Base-by-base conservation (phyloP, 2,797 vertebrate genomes). In the Aplochiton taeniatus region DNA sequence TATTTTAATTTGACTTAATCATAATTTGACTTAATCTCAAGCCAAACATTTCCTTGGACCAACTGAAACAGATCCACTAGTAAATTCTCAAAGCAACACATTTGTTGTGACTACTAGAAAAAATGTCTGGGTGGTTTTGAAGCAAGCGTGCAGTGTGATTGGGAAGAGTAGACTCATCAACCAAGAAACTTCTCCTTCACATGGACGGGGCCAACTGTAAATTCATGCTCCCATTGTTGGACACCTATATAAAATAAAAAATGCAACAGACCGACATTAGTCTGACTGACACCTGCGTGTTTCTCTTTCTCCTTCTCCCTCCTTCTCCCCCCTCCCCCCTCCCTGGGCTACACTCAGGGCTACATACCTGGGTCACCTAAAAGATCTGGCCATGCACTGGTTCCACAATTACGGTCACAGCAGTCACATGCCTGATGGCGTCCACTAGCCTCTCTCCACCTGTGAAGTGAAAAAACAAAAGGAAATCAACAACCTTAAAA, bases 401-500 rank as follows among this genome's bases (percentile, higher is more conserved):
- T 6, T 3, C 54, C 70, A 67, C 90, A 91, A 11, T 68, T 66
- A 0, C 72, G 4, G 0, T 89, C 84, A 41, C 90, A 90, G 70
- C 90, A 90, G 66, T 63, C 46, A 47, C 88, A 90, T 4, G 51
- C 56, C 0, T 51, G 11, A 56, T 88, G 49, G 14, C 19, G 11
- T 0, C 82, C 85, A 16, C 81, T 81, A 0, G 79, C 81, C 58
- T 86, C 84, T 14, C 4, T 61, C 90, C 89, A 91, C 70, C 90
- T 91, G 48, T 18, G 9, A 50, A 52, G 9, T 43, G 48, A 17
- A 31, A 19, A 8, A 3, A 1, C 11, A 3, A 0, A 17, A 18
- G 17, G 9, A 12, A 14, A 7, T 9, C 47, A 48, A 4, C 12
- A 20, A 41, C 17, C 17, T 16, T 7, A 1, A 58, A 14, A 7